phyloP scores from a whole-genome alignment of 1,140 invertebrate species.

The Catajapyx aquilonaris region DNA sequence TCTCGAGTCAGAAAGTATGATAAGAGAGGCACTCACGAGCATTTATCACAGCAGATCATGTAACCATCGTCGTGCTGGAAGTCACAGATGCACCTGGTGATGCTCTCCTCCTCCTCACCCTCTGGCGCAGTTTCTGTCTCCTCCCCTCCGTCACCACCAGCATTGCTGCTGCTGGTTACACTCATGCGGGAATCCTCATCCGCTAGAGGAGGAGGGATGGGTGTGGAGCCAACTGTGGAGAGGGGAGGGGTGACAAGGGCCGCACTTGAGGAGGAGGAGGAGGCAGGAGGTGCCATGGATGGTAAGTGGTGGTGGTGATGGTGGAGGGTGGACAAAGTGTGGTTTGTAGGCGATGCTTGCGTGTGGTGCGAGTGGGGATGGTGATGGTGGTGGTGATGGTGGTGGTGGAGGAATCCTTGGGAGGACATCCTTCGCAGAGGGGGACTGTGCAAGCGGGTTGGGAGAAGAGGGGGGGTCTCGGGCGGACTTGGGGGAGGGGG shows the following conservation, averaged over 20 bases:
- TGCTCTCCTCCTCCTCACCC: constrained; percentile 65
- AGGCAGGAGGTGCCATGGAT: constrained; percentile 9
- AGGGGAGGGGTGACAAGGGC: constrained; percentile 8
- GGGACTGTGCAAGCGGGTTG: constrained; percentile 15
- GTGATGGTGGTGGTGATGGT: constrained; percentile 6
- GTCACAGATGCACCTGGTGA: constrained; percentile 84
- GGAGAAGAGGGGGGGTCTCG: constrained; percentile 23
- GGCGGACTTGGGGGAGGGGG: constrained; percentile 38
- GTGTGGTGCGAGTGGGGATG: constrained; percentile 11
- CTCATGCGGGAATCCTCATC: constrained; percentile 12
- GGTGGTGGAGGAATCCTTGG: too few species aligned
- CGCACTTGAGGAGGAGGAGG: constrained; percentile 9
- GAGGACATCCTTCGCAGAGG: constrained; percentile 2
- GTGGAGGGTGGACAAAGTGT: constrained; percentile 6
- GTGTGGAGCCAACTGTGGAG: too few species aligned
- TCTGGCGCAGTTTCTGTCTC: constrained; percentile 73
- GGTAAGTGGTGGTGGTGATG: constrained; percentile 8
- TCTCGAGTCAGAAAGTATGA: too few species aligned
- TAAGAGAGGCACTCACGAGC: constrained; percentile 38
- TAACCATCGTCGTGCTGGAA: constrained; percentile 92
- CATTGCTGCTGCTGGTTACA: constrained; percentile 5
- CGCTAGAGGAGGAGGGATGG: constrained; percentile 8
- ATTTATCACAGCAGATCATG: constrained; percentile 90
- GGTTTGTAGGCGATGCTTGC: background rate
- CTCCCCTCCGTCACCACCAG: constrained; percentile 42